Conservation (phyloP, 2,113 vertebrate genomes). For the Coptodon rendalli region DNA sequence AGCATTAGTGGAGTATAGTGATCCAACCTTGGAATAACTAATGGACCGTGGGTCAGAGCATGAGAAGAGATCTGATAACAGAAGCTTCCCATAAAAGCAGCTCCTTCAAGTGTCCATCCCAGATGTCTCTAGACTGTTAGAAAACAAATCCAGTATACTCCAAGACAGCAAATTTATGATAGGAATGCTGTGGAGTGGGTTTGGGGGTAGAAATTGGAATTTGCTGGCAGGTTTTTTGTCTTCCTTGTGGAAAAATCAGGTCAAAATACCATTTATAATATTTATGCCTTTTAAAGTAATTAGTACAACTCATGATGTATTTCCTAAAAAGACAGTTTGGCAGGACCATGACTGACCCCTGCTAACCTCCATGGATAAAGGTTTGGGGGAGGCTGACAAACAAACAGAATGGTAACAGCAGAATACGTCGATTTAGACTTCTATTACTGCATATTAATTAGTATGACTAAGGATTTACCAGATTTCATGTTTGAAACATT, state of each 20-base stretch:
- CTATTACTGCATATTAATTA: neutral
- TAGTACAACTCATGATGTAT: neutral
- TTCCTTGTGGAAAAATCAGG: neutral
- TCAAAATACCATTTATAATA: neutral
- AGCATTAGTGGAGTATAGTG: neutral
- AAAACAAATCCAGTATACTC: slow-evolving; percentile 24
- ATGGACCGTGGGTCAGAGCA: slow-evolving; percentile 30
- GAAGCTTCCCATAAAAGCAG: slow-evolving; percentile 16
- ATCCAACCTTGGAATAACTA: slow-evolving; percentile 39
- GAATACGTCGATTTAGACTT: neutral
- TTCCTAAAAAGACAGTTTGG: neutral
- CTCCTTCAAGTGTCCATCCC: slow-evolving; percentile 25
- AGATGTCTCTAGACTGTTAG: slow-evolving; percentile 51
- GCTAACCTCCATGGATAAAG: neutral
- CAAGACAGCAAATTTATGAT: slow-evolving; percentile 54
- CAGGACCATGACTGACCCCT: neutral
- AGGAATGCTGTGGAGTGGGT: slow-evolving; percentile 63
- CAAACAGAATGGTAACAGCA: neutral
- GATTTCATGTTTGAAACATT: neutral
- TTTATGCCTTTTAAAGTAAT: neutral
- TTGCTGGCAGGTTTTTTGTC: slow-evolving; percentile 30
- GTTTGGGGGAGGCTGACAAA: neutral
- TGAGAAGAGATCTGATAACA: slow-evolving; percentile 41
- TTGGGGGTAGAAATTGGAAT: slow-evolving; percentile 19
- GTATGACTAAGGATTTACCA: neutral